Evolutionary conservation across 2,113 vertebrate genomes (phyloP), one percentile per base, ranked within the genome.

Genomic region (Clarias batrachus): DNA sequence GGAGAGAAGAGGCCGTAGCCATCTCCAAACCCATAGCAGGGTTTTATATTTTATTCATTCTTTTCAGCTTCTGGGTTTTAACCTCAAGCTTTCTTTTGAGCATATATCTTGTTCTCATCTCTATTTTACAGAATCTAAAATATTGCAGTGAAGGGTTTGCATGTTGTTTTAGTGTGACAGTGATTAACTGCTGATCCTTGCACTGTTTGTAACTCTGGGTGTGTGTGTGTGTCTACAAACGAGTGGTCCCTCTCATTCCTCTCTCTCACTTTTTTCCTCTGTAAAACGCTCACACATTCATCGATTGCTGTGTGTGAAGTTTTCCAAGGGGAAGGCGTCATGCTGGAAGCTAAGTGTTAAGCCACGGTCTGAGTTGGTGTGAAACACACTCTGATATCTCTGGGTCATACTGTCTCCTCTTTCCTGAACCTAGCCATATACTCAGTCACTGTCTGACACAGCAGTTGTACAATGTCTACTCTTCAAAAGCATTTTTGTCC

Each of bases 281-380:
- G 17, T 37, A 12, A 60, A 33, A 80, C 17, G 5, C 56, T 33
- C 52, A 56, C 3, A 79, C 41, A 37, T 56, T 65, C n/a, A 68
- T 68, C 54, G 63, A 57, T 70, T 68, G 13, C 52, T 70, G 30
- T 70, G 84, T 86, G 63, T 85, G 84, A 85, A 85, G 76, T 86
- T 86, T 70, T 86, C 84, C 52, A 68, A 70, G 63, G 30, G 76
- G 63, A 70, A 57, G 62, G 48, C 65, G 30, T 79, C 76, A 30
- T 37, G 30, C 68, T 82, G 78, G 33, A 82, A 86, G 85, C 65
- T 71, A 81, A 81, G 78, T 86, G 56, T 86, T 62, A 82, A 86
- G 85, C 68, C 33, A 14, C n/a, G 33, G 76, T 85, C 74, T 68
- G 74, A 65, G 65, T 68, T 86, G 78, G 79, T 82, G 80, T 63